Evolutionary conservation across 2,888 invertebrate species (phyloP), one percentile per base, ranked within the genome.

Genomic region (Nomada goodeniana): DNA sequence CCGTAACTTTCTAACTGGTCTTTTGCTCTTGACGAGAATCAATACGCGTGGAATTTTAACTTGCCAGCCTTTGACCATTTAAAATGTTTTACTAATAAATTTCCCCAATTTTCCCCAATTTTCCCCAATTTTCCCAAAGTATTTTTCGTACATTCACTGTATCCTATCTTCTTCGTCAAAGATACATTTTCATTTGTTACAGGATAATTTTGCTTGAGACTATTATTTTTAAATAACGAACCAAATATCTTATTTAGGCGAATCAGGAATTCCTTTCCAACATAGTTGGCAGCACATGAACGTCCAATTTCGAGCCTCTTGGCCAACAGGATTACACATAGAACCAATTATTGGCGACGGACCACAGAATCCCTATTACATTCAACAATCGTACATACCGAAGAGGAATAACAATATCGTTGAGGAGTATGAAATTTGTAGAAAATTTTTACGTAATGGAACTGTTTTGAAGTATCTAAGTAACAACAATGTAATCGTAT

Each of bases 391-490:
- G 57, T 91, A 92, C 82, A 65, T 89, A 55, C 80, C 86, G 23
- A 89, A 87, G 65, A 83, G 88, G 47, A 80, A 85, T 4, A 77
- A 64, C 67, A 80, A 82, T 68, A 65, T 74, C 60, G 70, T 76
- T 68, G 83, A 82, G 36, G 57, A 63, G 13, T 72, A 50, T 44
- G 89, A 88, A 74, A 75, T 79, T 20, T 69, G 68, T 2, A 90
- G 93, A 72, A 92, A 91, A 80, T 93, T 91, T 82, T 84, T 93
- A 47, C 87, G 87, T 53, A 93, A 92, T 72, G 93, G 92, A 9
- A 92, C 90, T n/a, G 86, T 93, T 77, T 81, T 93, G 69, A 92
- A 92, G 85, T 93, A 92, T 79, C 79, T 91, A 50, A 82, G 84
- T 65, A 88, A 91, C 77, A 89, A 88, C n/a, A 82, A 80, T 10